Conservation (phyloP, 2,888 invertebrate species). For the Nymphalis urticae region DNA sequence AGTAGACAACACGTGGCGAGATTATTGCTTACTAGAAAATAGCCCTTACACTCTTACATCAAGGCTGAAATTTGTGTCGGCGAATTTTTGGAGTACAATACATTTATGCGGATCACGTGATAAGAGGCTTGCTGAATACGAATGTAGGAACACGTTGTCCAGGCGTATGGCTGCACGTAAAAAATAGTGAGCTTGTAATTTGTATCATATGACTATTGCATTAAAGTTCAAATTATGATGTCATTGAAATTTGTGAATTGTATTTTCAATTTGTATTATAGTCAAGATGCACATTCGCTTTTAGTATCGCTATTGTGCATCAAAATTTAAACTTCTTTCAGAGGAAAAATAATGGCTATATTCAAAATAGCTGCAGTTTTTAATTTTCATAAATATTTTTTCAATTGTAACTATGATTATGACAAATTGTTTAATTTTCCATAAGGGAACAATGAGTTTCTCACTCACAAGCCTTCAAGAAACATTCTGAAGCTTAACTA, state of each 20-base stretch:
- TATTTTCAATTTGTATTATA: slow-evolving; percentile 34
- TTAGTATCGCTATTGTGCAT: slow-evolving; percentile 23
- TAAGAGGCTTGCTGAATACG: slow-evolving; percentile 43
- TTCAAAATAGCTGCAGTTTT: slow-evolving; percentile 5
- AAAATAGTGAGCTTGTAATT: slow-evolving; percentile 9
- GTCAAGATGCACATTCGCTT: slow-evolving; percentile 32
- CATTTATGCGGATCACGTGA: slow-evolving; percentile 47
- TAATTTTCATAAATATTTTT: not conserved
- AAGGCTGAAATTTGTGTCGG: slow-evolving; percentile 15
- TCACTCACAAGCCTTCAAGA: too few species aligned
- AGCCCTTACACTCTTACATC: not conserved
- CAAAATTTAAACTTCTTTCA: slow-evolving; percentile 25
- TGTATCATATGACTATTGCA: slow-evolving; percentile 8
- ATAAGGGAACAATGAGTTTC: too few species aligned
- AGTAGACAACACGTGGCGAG: slow-evolving; percentile 21
- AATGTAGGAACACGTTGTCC: slow-evolving; percentile 38
- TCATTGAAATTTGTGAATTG: slow-evolving; percentile 12
- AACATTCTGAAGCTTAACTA: too few species aligned
- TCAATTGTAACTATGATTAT: not conserved
- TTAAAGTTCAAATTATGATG: slow-evolving; percentile 10
- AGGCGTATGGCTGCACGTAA: slow-evolving; percentile 34
- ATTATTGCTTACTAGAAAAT: slow-evolving; percentile 6
- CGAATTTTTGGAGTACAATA: slow-evolving; percentile 16
- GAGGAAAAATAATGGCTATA: slow-evolving; percentile 5
- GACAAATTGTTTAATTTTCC: not conserved